These are phyloP conservation scores for Epizoanthus fatuus DNA, from an alignment of 92 coral and sea anemone genomes.

Conservation along the genomic window DNA sequence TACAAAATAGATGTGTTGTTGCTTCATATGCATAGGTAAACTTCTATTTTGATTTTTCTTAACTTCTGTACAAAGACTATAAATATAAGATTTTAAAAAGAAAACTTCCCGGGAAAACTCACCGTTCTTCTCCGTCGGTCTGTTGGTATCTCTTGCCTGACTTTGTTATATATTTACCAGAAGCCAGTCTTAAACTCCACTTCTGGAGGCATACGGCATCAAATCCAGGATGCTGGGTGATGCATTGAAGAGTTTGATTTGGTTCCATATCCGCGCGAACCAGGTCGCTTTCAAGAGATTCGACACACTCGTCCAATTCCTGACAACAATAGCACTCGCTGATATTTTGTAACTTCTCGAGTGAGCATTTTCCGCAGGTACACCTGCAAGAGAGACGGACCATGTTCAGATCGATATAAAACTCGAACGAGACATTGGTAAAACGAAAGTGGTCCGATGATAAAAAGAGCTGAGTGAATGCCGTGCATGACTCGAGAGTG, in stretches of 20 bases:
- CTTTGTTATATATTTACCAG: too few species aligned
- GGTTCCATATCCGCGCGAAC: slow-evolving; percentile 51
- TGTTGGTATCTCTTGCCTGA: too few species aligned
- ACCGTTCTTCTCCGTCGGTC: too few species aligned
- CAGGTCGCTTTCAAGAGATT: slow-evolving; percentile 52
- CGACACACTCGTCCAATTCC: slow-evolving; percentile 65
- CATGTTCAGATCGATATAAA: too few species aligned
- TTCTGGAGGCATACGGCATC: slow-evolving; percentile 72
- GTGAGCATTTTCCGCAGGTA: slow-evolving; percentile 58
- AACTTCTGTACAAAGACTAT: too few species aligned
- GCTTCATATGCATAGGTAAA: background rate
- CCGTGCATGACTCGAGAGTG: too few species aligned
- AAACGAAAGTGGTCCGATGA: too few species aligned
- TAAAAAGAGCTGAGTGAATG: too few species aligned
- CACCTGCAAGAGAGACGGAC: slow-evolving; percentile 51
- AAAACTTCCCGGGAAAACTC: too few species aligned
- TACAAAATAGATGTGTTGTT: background rate
- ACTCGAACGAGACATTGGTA: too few species aligned
- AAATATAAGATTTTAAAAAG: too few species aligned
- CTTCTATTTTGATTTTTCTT: background rate
- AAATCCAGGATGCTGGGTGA: slow-evolving; percentile 80
- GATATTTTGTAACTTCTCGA: slow-evolving; percentile 42
- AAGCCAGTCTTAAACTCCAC: slow-evolving; percentile 75
- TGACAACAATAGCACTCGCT: slow-evolving; percentile 75
- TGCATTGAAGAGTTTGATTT: slow-evolving; percentile 37